A percentile compares a stretch with the other conserved stretches of the same genome.
phyloP scores from a whole-genome alignment of 2,113 vertebrate genomes.

The Perca schrenkii region DNA sequence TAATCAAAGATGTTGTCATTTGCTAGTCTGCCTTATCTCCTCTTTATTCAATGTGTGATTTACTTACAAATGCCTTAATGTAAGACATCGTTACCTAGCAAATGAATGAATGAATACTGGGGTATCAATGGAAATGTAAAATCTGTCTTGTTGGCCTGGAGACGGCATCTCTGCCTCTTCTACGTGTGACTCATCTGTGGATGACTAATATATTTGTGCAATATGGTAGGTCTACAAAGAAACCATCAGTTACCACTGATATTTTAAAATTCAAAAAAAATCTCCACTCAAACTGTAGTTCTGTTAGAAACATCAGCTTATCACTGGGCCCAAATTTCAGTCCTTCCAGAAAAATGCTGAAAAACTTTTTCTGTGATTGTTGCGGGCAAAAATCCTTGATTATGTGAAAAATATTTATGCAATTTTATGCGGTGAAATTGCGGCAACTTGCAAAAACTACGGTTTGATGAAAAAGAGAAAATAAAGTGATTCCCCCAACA shows the following conservation, averaged over 20 bases:
- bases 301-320: not conserved
- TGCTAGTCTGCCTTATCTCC: not conserved
- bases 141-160: constrained; percentile 4
- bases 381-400: no score
- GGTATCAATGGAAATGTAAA: constrained; percentile 9
- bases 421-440: no score
- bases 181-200: constrained; percentile 15
- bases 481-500: no score
- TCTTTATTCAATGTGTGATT: not conserved
- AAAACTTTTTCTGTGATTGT: no score
- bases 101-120: not conserved
- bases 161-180: constrained; percentile 2
- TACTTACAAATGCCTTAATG: not conserved
- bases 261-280: not conserved
- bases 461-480: no score
- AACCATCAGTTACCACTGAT: not conserved
- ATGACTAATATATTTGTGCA: constrained; percentile 13
- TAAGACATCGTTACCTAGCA: not conserved
- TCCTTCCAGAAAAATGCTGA: no score
- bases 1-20: not conserved
- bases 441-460: no score
- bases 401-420: no score
- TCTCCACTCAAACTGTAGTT: not conserved
- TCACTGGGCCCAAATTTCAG: no score
- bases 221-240: not conserved